Evolutionary conservation across 2,113 vertebrate genomes (phyloP).

Genomic region (Stercorarius parasiticus): DNA sequence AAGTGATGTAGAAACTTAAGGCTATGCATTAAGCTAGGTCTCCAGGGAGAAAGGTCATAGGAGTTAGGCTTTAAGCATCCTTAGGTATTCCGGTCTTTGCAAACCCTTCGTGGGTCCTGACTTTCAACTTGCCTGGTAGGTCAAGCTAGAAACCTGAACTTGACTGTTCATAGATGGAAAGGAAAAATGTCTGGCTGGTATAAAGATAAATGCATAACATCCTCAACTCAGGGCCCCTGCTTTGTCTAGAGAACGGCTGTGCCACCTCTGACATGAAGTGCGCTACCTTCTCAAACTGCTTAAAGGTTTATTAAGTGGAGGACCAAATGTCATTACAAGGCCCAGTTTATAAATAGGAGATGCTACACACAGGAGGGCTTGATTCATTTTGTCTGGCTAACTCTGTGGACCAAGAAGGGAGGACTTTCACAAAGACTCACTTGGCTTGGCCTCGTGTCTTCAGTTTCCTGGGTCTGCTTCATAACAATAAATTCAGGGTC

Average conservation of each 20-base stretch:
- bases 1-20: neutral
- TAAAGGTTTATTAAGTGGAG: neutral
- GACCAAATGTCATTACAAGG: neutral
- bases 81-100: neutral
- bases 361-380: neutral
- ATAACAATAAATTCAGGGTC: conserved; percentile 15
- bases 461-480: neutral
- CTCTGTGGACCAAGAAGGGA: neutral
- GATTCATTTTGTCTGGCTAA: neutral
- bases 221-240: neutral
- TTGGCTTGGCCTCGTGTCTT: neutral
- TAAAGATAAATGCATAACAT: neutral
- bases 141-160: neutral
- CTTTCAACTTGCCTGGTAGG: neutral
- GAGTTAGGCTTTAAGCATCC: neutral
- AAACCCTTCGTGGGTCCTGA: neutral
- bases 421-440: neutral
- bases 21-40: neutral
- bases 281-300: neutral
- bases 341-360: neutral
- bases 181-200: neutral
- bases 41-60: neutral
- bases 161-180: neutral
- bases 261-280: neutral
- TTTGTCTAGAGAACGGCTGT: neutral